These are phyloP conservation scores for Resseliella maxima DNA, from an alignment of 2,888 invertebrate genomes.

Conservation along the genomic window DNA sequence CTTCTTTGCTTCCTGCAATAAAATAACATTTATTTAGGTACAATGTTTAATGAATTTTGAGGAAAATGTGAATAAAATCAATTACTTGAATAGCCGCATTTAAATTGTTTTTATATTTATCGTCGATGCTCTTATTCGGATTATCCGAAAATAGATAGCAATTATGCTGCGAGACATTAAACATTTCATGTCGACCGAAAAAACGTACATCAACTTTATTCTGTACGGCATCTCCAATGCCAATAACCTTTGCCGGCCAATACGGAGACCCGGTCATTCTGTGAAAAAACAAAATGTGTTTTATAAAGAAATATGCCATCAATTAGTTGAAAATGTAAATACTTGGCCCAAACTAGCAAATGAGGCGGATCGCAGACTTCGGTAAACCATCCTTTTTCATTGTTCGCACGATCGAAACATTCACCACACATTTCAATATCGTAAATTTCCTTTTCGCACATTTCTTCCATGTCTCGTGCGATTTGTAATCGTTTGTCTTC, in stretches of 20 bases:
- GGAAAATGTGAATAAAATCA: not conserved
- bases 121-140: not conserved
- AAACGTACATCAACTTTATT: conserved; percentile 25
- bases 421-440: conserved; percentile 20
- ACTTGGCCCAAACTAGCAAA: not conserved
- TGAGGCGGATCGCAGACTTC: conserved; percentile 10
- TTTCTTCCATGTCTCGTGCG: not conserved
- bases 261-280: not conserved
- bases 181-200: not conserved
- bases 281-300: not conserved
- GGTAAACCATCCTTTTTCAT: not conserved
- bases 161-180: not conserved
- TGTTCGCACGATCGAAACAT: not conserved
- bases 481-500: not conserved
- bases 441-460: conserved; percentile 24
- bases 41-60: not conserved
- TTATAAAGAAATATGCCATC: not conserved
- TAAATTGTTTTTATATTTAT: not conserved
- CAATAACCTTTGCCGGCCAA: not conserved
- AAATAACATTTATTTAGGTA: not conserved
- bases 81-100: not conserved
- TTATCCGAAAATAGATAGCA: not conserved
- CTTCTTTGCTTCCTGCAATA: not conserved
- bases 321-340: not conserved
- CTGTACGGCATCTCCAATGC: not conserved